Base-by-base conservation (phyloP, 2,888 invertebrate species). In the Oeneis ivallda region DNA sequence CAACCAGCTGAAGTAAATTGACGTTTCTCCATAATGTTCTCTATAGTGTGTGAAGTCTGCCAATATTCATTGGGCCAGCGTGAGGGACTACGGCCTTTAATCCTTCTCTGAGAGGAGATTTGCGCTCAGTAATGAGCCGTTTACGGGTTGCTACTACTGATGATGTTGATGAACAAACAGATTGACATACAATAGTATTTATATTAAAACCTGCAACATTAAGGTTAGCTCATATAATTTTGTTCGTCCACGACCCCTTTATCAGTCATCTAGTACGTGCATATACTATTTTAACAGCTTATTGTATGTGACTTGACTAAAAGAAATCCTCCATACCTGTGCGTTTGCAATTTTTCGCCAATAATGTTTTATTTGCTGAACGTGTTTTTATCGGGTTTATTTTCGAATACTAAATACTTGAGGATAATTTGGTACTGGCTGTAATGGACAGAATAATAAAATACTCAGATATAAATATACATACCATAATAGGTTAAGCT, bases 251-350 rank as follows among this genome's bases (percentile, higher is more conserved):
- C 76, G 84, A 84, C 83, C 86, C 76, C 77, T 81, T 87, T 89
- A 90, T 90, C 90, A 87, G 90, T 88, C 90, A 90, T 89, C 89
- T 79, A 79, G 75, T 80, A 83, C 84, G 77, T 86, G 90, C 82
- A 82, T 81, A 79, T 79, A 85, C 83, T 87, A 86, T 85, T 87
- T 79, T 85, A 86, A 83, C 83, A 71, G 83, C 78, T 77, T 78
- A 77, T 74, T 77, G 83, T 82, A 77, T 83, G 76, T 85, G 84
- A 83, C 83, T 79, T 74, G 70, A 70, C 53, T 70, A 26, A 49
- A 63, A 50, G 65, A 67, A 62, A 58, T 15, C 50, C 47, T 61
- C 37, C 39, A 63, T 63, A 39, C 62, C 56, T 56, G 45, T 60
- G 45, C 56, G 56, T 39, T 65, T 43, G 47, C 17, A 65, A 53